Percentiles rank a stretch among this genome's conserved stretches.
phyloP scores from a whole-genome alignment of 2,113 vertebrate genomes.

The Epinephelus moara region DNA sequence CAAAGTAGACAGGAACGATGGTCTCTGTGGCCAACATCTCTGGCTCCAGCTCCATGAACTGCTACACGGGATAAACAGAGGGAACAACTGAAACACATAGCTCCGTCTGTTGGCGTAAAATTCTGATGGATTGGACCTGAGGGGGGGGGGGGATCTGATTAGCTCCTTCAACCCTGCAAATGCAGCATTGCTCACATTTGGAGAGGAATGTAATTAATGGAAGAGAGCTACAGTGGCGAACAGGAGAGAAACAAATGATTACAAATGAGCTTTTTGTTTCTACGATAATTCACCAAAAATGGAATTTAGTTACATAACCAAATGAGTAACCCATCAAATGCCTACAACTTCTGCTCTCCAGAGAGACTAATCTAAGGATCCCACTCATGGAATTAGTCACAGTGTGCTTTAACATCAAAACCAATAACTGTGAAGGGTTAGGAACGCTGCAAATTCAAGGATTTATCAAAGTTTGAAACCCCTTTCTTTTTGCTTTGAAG shows the following conservation, averaged over 20 bases:
- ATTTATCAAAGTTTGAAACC: neutral
- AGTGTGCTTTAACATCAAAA: neutral
- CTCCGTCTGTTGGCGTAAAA: neutral
- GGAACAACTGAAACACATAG: neutral
- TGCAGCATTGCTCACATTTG: neutral
- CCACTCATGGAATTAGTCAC: slow-evolving; percentile 15
- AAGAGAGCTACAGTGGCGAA: neutral
- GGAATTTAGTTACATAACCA: slow-evolving; percentile 3
- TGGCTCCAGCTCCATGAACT: slow-evolving; percentile 98
- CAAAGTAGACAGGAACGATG: slow-evolving; percentile 96
- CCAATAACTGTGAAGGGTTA: neutral
- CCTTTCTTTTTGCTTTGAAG: neutral
- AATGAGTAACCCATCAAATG: slow-evolving; percentile 23
- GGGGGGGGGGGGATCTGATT: neutral
- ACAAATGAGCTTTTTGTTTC: neutral
- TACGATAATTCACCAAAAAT: neutral
- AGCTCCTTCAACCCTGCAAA: neutral
- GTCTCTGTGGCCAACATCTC: slow-evolving; percentile 98
- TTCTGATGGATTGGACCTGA: neutral
- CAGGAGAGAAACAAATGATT: neutral
- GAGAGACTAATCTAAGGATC: neutral
- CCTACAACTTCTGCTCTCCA: neutral
- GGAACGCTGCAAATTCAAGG: neutral
- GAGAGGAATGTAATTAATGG: neutral
- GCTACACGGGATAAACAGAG: slow-evolving; percentile 76